A percentile compares a stretch with the other conserved stretches of the same genome.
Evolutionary conservation across 2,113 vertebrate species (phyloP).

Genomic region (Hydropotes inermis): DNA sequence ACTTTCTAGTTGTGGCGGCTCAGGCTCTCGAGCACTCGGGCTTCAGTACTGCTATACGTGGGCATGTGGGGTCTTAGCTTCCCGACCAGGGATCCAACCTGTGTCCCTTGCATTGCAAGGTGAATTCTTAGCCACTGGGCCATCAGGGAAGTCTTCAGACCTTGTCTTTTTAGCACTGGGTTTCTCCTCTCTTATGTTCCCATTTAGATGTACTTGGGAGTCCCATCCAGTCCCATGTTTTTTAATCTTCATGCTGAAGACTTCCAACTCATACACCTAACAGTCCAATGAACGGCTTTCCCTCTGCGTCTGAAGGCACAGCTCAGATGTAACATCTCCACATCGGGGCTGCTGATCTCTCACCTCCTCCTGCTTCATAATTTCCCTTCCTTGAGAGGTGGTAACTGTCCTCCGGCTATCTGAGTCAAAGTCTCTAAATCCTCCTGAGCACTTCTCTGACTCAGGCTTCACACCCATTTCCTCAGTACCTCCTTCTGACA

Average conservation of each 20-base stretch:
- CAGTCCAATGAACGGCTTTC: background rate
- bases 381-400: background rate
- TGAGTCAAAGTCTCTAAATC: background rate
- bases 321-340: background rate
- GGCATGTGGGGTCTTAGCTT: background rate
- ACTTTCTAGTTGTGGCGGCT: rapidly evolving
- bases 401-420: background rate
- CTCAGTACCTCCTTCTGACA: background rate
- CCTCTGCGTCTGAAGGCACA: background rate
- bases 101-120: background rate
- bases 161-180: background rate
- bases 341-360: background rate
- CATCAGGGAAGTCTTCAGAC: background rate
- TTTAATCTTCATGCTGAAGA: background rate
- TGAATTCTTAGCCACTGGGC: background rate
- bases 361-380: background rate
- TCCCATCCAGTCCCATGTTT: background rate
- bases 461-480: background rate
- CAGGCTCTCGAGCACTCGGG: background rate
- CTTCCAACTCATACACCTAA: background rate
- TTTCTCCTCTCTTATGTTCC: background rate
- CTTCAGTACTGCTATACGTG: background rate
- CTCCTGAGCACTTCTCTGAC: background rate
- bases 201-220: background rate
- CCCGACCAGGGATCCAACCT: background rate